These are phyloP conservation scores for Salpingus planirostris DNA, from an alignment of 2,888 invertebrate genomes.

Conservation along the genomic window DNA sequence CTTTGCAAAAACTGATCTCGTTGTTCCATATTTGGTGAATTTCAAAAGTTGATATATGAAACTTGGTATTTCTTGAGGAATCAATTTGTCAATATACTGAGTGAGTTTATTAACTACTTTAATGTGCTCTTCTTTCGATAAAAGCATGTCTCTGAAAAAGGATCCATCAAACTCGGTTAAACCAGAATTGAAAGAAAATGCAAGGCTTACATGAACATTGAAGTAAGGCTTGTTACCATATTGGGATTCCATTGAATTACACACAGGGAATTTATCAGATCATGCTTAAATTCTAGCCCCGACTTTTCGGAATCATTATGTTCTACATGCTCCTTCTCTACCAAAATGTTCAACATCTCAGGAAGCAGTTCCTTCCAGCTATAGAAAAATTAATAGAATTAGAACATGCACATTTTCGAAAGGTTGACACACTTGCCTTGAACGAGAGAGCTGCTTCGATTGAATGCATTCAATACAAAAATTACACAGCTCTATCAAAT, in stretches of 20 bases:
- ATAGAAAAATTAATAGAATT: conserved; percentile 11
- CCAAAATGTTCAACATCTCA: conserved; percentile 48
- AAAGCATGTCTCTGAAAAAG: conserved; percentile 48
- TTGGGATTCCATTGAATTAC: conserved; percentile 50
- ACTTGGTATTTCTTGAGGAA: conserved; percentile 55
- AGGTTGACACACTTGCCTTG: conserved; percentile 39
- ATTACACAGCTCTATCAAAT: conserved; percentile 48
- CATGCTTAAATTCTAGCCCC: conserved; percentile 51
- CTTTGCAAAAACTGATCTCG: conserved; percentile 31
- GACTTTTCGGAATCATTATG: conserved; percentile 51
- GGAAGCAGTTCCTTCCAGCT: conserved; percentile 65
- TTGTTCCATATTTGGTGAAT: conserved; percentile 44
- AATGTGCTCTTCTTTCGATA: conserved; percentile 50
- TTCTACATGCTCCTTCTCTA: conserved; percentile 45
- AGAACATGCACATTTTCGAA: no score
- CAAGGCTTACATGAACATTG: conserved; percentile 56
- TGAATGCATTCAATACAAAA: conserved; percentile 49
- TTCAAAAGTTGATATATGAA: conserved; percentile 59
- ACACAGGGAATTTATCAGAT: conserved; percentile 52
- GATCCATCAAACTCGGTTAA: conserved; percentile 1
- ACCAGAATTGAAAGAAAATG: conserved; percentile 2
- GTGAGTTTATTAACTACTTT: conserved; percentile 56
- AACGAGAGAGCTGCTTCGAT: conserved; percentile 40
- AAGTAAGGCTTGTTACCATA: conserved; percentile 53
- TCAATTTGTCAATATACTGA: conserved; percentile 48